Evolutionary conservation across 2,888 invertebrate species (phyloP).

Genomic region (Drosophila hamatofila): DNA sequence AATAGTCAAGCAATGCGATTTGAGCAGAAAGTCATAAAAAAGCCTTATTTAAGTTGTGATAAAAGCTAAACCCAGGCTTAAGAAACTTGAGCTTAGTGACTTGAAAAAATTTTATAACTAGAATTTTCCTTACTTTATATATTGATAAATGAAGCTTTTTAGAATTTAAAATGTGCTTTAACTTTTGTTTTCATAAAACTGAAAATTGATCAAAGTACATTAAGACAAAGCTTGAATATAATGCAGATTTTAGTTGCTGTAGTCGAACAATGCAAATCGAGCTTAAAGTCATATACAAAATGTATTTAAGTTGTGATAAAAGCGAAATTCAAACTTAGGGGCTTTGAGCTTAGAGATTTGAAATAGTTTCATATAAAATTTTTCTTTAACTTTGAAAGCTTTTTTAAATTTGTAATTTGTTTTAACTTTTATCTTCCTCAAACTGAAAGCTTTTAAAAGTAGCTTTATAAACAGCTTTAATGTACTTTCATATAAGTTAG

Average conservation of each 20-base stretch:
- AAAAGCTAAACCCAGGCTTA: neutral
- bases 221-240: too few relatives aligned
- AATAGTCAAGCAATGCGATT: neutral
- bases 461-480: neutral
- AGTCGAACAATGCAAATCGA: too few relatives aligned
- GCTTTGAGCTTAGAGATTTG: too few relatives aligned
- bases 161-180: neutral
- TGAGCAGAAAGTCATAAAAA: neutral
- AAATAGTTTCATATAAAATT: too few relatives aligned
- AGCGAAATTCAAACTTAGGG: too few relatives aligned
- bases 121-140: neutral
- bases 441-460: neutral
- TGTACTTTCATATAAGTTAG: too few relatives aligned
- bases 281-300: too few relatives aligned
- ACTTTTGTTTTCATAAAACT: neutral
- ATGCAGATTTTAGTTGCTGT: too few relatives aligned
- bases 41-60: accelerated
- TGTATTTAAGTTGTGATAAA: too few relatives aligned
- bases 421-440: neutral
- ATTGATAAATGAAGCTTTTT: too few relatives aligned
- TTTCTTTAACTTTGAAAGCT: too few relatives aligned
- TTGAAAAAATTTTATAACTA: neutral
- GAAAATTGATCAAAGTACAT: neutral
- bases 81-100: neutral
- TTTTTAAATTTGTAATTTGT: too few relatives aligned